A percentile compares a stretch with the other conserved stretches of the same genome.
phyloP scores from a whole-genome alignment of 1,140 invertebrate genomes.

The Oreohelix idahoensis region DNA sequence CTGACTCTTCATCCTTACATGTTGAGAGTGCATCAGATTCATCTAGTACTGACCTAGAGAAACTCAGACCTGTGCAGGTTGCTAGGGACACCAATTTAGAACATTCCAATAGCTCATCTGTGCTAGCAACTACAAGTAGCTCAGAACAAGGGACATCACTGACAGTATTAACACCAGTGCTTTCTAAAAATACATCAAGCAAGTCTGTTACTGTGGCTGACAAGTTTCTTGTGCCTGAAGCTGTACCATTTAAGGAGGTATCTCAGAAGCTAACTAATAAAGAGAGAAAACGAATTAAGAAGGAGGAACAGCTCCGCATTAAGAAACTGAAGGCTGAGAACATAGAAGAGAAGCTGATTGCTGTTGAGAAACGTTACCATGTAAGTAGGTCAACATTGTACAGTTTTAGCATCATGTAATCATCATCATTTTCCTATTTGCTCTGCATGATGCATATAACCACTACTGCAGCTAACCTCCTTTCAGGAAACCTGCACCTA shows the following conservation, averaged over 20 bases:
- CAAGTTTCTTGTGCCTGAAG: not conserved
- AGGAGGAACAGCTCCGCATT: slow-evolving; percentile 53
- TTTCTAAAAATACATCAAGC: not conserved
- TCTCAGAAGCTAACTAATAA: not conserved
- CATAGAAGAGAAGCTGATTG: slow-evolving; percentile 68
- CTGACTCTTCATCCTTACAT: not conserved
- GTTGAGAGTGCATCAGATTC: not conserved
- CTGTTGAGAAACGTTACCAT: slow-evolving; percentile 41
- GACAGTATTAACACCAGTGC: not conserved
- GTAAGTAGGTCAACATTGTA: no score
- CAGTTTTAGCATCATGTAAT: no score
- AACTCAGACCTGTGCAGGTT: not conserved
- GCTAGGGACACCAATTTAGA: not conserved
- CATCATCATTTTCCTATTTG: no score
- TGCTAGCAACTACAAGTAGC: not conserved
- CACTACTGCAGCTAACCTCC: no score
- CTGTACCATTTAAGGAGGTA: not conserved
- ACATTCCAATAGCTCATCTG: not conserved
- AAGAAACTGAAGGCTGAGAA: slow-evolving; percentile 52
- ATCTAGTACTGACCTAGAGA: not conserved
- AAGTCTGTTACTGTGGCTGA: not conserved
- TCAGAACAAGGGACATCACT: no score
- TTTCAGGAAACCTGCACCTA: no score
- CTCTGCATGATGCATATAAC: no score
- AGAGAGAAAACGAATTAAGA: slow-evolving; percentile 41